phyloP scores from a whole-genome alignment of 1,140 invertebrate species.

The Drosophila neocordata region DNA sequence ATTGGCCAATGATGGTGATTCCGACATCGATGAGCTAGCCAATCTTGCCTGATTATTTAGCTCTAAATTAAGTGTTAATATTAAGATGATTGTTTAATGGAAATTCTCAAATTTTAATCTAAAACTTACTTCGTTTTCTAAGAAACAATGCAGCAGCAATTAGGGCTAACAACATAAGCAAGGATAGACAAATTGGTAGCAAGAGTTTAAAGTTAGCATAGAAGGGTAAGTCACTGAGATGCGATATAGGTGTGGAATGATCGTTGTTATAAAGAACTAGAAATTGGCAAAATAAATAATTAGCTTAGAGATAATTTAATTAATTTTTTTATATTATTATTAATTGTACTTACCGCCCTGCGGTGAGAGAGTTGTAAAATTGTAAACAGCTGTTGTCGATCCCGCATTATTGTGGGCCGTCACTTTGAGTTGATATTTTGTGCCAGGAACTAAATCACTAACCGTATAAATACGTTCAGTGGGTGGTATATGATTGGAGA shows the following conservation, averaged over 20 bases:
- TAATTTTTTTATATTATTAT: not conserved
- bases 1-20: conserved; percentile 88
- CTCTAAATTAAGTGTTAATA: conserved; percentile 40
- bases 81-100: too few species aligned
- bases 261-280: conserved; percentile 84
- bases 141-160: conserved; percentile 86
- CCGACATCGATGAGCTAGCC: conserved; percentile 82
- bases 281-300: not conserved
- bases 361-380: conserved; percentile 91
- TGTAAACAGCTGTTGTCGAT: conserved; percentile 92
- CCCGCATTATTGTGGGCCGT: conserved; percentile 97
- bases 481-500: conserved; percentile 89
- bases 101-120: not conserved
- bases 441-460: conserved; percentile 91
- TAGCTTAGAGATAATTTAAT: not conserved
- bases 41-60: conserved; percentile 71
- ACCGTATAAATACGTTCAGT: conserved; percentile 91
- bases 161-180: conserved; percentile 86
- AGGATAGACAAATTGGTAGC: conserved; percentile 87
- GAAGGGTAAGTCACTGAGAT: conserved; percentile 86
- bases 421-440: conserved; percentile 93
- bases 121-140: conserved; percentile 86
- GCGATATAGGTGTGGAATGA: conserved; percentile 85
- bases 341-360: conserved; percentile 86
- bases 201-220: conserved; percentile 88